These are phyloP conservation scores for Trialeurodes vaporariorum DNA, from an alignment of 1,140 invertebrate species.

Conservation along the genomic window DNA sequence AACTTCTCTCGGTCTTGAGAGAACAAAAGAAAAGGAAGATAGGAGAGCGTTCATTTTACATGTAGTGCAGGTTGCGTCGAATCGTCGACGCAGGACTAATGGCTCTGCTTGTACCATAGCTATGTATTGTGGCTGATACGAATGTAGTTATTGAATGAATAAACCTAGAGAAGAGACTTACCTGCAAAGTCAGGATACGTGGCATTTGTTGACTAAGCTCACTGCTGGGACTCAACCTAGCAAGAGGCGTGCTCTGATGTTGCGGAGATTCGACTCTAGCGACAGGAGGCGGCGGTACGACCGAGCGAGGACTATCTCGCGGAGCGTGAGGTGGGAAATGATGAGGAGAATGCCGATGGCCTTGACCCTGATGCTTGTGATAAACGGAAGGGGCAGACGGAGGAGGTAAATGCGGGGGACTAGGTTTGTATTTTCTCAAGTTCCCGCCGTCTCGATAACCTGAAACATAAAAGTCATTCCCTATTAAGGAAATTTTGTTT, in stretches of 20 bases:
- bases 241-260: conserved; percentile 77
- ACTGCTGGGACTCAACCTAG: conserved; percentile 78
- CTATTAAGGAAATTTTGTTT: too few relatives aligned
- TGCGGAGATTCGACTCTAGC: conserved; percentile 33
- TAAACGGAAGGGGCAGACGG: conserved; percentile 45
- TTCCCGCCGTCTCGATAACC: conserved; percentile 63
- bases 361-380: conserved; percentile 53
- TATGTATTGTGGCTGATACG: too few relatives aligned
- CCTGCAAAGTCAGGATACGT: conserved; percentile 65
- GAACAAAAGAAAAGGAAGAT: too few relatives aligned
- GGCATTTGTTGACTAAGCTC: conserved; percentile 84
- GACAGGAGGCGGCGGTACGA: conserved; percentile 50
- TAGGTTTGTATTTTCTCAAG: conserved; percentile 73
- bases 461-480: conserved; percentile 18
- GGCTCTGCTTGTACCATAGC: too few relatives aligned
- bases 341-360: conserved; percentile 55
- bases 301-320: conserved; percentile 32
- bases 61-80: too few relatives aligned
- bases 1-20: too few relatives aligned
- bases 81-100: too few relatives aligned
- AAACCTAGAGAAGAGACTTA: conserved; percentile 15
- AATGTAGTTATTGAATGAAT: too few relatives aligned
- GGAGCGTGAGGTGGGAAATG: conserved; percentile 49
- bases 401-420: conserved; percentile 50
- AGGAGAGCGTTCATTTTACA: too few relatives aligned